Evolutionary conservation across 2,888 invertebrate genomes (phyloP).

Genomic region (Eupithecia dodoneata): DNA sequence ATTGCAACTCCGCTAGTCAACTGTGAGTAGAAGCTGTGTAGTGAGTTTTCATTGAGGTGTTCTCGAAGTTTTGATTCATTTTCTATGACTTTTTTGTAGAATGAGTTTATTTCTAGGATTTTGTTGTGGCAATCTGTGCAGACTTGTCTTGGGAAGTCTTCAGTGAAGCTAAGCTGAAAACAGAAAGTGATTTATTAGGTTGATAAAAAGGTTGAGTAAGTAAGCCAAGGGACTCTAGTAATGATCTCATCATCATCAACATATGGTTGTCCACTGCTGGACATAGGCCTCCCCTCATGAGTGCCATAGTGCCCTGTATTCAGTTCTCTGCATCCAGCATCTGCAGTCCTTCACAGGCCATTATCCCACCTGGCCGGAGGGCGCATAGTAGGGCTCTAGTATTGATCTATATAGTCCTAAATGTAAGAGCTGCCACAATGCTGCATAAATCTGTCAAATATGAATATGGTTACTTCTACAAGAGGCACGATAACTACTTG

Average conservation of each 20-base stretch:
- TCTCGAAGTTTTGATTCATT: conserved; percentile 56
- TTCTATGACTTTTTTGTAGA: conserved; percentile 49
- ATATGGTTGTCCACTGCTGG: no score
- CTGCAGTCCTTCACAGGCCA: no score
- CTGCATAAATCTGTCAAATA: background rate
- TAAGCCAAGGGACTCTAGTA: background rate
- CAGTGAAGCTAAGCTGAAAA: conserved; percentile 56
- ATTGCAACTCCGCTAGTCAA: conserved; percentile 31
- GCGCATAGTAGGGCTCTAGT: background rate
- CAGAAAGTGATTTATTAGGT: background rate
- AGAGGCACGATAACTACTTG: background rate
- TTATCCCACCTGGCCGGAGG: no score
- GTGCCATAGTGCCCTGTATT: no score
- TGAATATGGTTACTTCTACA: background rate
- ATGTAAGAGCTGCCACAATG: no score
- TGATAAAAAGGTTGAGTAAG: background rate
- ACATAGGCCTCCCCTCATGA: no score
- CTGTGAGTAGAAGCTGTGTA: conserved; percentile 45
- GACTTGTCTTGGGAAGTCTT: conserved; percentile 55
- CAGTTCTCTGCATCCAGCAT: no score
- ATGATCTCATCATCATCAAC: no score
- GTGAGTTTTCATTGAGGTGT: conserved; percentile 37
- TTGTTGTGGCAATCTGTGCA: conserved; percentile 56
- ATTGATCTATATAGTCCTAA: background rate
- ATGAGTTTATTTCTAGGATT: conserved; percentile 54